phyloP scores from a whole-genome alignment of 2,888 invertebrate genomes.

The Emesis furor region DNA sequence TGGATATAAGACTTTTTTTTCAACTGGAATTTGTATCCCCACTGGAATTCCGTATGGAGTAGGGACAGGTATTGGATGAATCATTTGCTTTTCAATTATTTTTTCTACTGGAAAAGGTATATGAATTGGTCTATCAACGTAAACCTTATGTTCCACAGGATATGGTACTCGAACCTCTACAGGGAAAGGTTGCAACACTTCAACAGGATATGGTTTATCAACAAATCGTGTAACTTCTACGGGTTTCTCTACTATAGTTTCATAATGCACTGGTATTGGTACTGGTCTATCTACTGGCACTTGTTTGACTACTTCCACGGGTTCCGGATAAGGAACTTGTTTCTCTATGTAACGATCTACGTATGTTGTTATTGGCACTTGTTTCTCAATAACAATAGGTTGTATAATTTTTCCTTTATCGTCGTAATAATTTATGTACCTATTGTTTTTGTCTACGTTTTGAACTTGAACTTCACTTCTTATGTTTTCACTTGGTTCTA shows the following conservation, averaged over 20 bases:
- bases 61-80: slow-evolving; percentile 85
- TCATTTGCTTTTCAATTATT: slow-evolving; percentile 89
- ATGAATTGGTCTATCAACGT: slow-evolving; percentile 89
- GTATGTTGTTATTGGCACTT: slow-evolving; percentile 88
- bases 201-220: slow-evolving; percentile 92
- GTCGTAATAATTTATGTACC: slow-evolving; percentile 80
- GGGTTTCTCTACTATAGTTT: slow-evolving; percentile 91
- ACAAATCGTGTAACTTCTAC: slow-evolving; percentile 89
- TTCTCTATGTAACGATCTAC: slow-evolving; percentile 87
- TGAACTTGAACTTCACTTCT: slow-evolving; percentile 82
- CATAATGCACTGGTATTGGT: slow-evolving; percentile 86
- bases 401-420: slow-evolving; percentile 85
- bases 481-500: slow-evolving; percentile 84
- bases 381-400: slow-evolving; percentile 88
- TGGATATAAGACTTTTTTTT: slow-evolving; percentile 85
- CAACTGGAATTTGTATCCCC: slow-evolving; percentile 83
- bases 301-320: slow-evolving; percentile 83
- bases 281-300: slow-evolving; percentile 87
- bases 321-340: slow-evolving; percentile 86
- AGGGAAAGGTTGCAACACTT: slow-evolving; percentile 89
- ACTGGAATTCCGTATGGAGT: slow-evolving; percentile 87
- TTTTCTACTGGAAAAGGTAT: slow-evolving; percentile 90
- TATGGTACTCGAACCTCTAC: slow-evolving; percentile 90
- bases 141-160: slow-evolving; percentile 90
- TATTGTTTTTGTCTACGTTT: slow-evolving; percentile 80